phyloP scores from a whole-genome alignment of 2,113 vertebrate species.

The Pangasianodon hypophthalmus region DNA sequence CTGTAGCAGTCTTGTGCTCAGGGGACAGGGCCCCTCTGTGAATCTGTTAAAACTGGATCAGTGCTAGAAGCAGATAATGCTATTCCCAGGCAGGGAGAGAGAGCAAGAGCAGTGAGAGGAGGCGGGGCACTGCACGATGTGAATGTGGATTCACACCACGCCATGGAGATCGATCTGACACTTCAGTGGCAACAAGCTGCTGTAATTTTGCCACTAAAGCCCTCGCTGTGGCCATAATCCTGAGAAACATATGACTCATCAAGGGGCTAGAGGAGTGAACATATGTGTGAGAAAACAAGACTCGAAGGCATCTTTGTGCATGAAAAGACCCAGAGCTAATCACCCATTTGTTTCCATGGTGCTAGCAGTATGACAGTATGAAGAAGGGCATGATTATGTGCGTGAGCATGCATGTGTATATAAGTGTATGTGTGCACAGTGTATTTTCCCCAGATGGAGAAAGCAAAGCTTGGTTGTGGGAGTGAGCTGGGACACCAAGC shows the following conservation, averaged over 20 bases:
- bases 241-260: conserved; percentile 49
- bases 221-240: conserved; percentile 9
- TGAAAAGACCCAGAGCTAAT: neutral
- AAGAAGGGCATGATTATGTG: neutral
- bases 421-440: neutral
- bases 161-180: conserved; percentile 51
- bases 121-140: neutral
- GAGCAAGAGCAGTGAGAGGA: conserved; percentile 6
- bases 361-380: neutral
- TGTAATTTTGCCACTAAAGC: conserved; percentile 45
- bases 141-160: conserved; percentile 46
- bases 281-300: conserved; percentile 9
- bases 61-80: conserved; percentile 29
- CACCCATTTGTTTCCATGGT: conserved; percentile 18
- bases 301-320: neutral
- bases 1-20: conserved; percentile 7
- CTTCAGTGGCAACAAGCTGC: conserved; percentile 49
- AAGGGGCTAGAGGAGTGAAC: conserved; percentile 8
- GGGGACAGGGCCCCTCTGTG: conserved; percentile 39
- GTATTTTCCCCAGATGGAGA: neutral
- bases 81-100: conserved; percentile 37
- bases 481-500: conserved; percentile 11
- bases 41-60: conserved; percentile 34
- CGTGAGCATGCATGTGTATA: neutral
- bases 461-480: conserved; percentile 13